These are phyloP conservation scores for Bombus polaris DNA, from an alignment of 1,140 invertebrate genomes.

Conservation along the genomic window DNA sequence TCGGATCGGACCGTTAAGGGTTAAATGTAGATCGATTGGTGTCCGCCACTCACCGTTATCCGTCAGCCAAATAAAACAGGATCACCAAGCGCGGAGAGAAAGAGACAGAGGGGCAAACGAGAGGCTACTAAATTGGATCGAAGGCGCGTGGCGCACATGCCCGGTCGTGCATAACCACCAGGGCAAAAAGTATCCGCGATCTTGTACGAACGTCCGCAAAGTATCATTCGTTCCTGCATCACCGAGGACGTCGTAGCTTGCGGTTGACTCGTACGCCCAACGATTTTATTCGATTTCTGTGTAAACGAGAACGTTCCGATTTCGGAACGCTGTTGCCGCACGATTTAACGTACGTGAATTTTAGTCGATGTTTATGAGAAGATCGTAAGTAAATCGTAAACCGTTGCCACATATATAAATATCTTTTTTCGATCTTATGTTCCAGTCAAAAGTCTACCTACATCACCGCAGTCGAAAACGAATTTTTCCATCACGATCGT, in stretches of 20 bases:
- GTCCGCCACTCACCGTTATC: neutral
- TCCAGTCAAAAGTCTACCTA: neutral
- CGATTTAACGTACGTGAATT: neutral
- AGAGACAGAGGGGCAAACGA: neutral
- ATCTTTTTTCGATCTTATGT: neutral
- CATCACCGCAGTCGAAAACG: neutral
- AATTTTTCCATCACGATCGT: neutral
- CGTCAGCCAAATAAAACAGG: neutral
- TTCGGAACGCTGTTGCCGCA: neutral
- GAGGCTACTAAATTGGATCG: conserved; percentile 42
- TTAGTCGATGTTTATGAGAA: too few species aligned
- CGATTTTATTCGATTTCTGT: neutral
- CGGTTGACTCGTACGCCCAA: neutral
- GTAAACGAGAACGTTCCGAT: neutral
- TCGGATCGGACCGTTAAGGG: conserved; percentile 27
- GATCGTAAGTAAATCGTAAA: neutral
- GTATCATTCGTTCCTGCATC: conserved; percentile 5
- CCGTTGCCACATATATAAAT: neutral
- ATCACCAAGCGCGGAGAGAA: neutral
- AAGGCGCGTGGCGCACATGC: conserved; percentile 33
- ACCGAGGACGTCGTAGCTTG: neutral
- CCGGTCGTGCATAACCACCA: conserved; percentile 31
- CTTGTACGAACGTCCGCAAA: conserved; percentile 9
- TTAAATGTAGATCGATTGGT: conserved; percentile 20
- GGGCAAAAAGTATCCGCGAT: conserved; percentile 17